These are phyloP conservation scores for Bradysia coprophila DNA, from an alignment of 1,140 invertebrate genomes.

Conservation along the genomic window DNA sequence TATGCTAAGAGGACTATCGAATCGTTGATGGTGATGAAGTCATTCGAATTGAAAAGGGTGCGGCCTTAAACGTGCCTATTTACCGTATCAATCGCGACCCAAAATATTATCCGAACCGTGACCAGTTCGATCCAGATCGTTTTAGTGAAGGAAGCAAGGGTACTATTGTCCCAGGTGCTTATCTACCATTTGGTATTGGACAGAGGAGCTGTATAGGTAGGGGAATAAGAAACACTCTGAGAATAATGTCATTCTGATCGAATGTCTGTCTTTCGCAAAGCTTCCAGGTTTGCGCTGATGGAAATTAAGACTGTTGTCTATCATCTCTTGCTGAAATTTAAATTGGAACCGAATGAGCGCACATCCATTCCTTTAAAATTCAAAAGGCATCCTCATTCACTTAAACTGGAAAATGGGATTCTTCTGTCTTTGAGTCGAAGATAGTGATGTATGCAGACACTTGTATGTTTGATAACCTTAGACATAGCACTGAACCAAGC, in stretches of 20 bases:
- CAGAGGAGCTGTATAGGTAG: not conserved
- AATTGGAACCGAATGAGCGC: conserved; percentile 15
- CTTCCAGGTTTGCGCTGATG: conserved; percentile 28
- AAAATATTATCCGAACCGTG: conserved; percentile 11
- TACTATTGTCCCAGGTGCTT: conserved; percentile 11
- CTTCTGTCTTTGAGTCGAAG: not conserved
- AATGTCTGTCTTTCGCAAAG: conserved; percentile 6
- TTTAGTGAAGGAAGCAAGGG: conserved; percentile 17
- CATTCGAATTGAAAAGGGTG: conserved; percentile 11
- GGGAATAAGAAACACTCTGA: not conserved
- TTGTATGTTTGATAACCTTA: no score
- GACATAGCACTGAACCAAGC: no score
- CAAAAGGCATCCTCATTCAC: conserved; percentile 10
- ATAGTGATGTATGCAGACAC: no score
- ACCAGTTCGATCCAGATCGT: conserved; percentile 24
- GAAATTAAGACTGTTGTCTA: conserved; percentile 23
- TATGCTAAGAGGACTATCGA: conserved; percentile 22
- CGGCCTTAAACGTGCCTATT: conserved; percentile 17
- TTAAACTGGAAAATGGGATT: conserved; percentile 7
- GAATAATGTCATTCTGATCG: not conserved
- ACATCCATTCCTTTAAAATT: conserved; percentile 18
- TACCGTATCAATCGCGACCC: conserved; percentile 17
- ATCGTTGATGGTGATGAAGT: conserved; percentile 8
- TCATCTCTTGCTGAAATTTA: conserved; percentile 13
- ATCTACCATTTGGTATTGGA: conserved; percentile 9